Conservation (phyloP, 2,797 vertebrate species). For the Chelidonichthys spinosus region DNA sequence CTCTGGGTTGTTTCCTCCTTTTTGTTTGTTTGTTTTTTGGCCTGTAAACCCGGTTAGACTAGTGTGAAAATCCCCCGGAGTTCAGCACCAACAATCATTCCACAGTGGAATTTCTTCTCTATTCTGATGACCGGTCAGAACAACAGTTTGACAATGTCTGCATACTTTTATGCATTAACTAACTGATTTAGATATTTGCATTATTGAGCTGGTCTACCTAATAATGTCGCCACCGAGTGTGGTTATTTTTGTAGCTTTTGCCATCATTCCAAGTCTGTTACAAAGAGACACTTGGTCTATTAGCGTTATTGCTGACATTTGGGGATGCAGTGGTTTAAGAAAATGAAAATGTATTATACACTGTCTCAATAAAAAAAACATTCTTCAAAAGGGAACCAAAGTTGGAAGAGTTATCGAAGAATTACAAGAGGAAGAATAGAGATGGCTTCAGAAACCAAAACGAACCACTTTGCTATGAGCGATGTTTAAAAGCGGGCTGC, state of each 20-base stretch:
- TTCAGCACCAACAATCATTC: conserved; percentile 10
- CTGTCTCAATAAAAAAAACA: neutral
- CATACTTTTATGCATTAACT: neutral
- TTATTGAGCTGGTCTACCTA: neutral
- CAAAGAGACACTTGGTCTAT: neutral
- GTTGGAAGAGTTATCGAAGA: conserved; percentile 14
- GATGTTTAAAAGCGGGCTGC: conserved; percentile 24
- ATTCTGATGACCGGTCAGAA: conserved; percentile 4
- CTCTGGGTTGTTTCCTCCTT: too few species aligned
- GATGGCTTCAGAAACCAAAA: conserved; percentile 30
- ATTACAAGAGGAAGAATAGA: neutral
- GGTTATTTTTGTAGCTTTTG: conserved; percentile 8
- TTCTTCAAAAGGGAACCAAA: conserved; percentile 34
- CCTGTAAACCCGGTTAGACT: neutral
- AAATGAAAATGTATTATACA: neutral
- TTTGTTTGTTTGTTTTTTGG: neutral
- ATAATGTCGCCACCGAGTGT: conserved; percentile 10
- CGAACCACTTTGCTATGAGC: conserved; percentile 8
- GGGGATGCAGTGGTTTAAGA: too few species aligned
- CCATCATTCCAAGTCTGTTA: neutral
- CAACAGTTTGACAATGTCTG: neutral
- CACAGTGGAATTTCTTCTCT: neutral
- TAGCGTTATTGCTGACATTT: neutral
- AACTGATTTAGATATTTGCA: neutral
- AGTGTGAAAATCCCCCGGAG: neutral